These are phyloP conservation scores for Phenganax subtilis DNA, from an alignment of 92 coral and sea anemone species.

Conservation along the genomic window DNA sequence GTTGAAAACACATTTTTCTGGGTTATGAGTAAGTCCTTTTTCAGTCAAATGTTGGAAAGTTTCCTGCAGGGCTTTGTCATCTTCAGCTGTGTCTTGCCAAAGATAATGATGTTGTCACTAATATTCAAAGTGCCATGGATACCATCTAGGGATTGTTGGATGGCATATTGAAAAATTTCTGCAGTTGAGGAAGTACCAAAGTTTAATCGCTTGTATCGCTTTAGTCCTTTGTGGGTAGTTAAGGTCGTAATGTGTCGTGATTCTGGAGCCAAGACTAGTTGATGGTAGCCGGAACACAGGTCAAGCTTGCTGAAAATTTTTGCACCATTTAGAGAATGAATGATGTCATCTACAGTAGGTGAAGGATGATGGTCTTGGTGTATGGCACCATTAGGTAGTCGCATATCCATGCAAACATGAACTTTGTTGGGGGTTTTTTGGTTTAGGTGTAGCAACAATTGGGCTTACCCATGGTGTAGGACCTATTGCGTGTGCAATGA, in stretches of 20 bases:
- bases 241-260: slow-evolving; percentile 51
- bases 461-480: slow-evolving; percentile 22
- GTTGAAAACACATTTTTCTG: slow-evolving; percentile 32
- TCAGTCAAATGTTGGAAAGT: slow-evolving; percentile 36
- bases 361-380: slow-evolving; percentile 5
- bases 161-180: slow-evolving; percentile 43
- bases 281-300: slow-evolving; percentile 30
- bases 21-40: slow-evolving; percentile 29
- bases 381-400: slow-evolving; percentile 8
- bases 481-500: neutral
- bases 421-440: slow-evolving; percentile 4
- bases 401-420: slow-evolving; percentile 17
- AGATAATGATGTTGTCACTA: slow-evolving; percentile 49
- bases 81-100: slow-evolving; percentile 27
- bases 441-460: slow-evolving; percentile 8
- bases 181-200: slow-evolving; percentile 42
- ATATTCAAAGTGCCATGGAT: slow-evolving; percentile 46
- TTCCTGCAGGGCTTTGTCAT: slow-evolving; percentile 12
- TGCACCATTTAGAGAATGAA: slow-evolving; percentile 47
- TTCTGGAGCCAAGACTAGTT: slow-evolving; percentile 43
- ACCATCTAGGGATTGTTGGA: slow-evolving; percentile 41
- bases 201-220: slow-evolving; percentile 44
- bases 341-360: slow-evolving; percentile 23
- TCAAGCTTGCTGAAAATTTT: slow-evolving; percentile 39
- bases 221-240: slow-evolving; percentile 43